Conservation (phyloP, 2,113 vertebrate genomes). For the Perccottus glenii region DNA sequence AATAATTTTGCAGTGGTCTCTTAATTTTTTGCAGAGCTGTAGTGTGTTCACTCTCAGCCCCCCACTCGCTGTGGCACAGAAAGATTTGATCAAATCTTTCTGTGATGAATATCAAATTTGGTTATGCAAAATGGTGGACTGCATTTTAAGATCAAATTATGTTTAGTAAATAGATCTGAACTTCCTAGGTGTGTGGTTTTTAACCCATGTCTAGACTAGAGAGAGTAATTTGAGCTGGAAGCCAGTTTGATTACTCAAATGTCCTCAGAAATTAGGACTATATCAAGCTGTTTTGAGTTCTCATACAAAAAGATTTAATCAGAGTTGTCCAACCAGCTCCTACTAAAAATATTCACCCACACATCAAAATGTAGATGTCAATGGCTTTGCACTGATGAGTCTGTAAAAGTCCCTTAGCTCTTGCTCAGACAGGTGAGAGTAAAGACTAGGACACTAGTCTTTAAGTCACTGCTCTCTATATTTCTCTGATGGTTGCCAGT, state of each 20-base stretch:
- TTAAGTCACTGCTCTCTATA: conserved; percentile 15
- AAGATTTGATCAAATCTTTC: conserved; percentile 11
- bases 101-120: neutral
- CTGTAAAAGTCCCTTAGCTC: neutral
- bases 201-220: neutral
- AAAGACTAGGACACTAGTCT: neutral
- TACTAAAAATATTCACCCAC: too few species aligned
- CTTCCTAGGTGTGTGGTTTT: neutral
- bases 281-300: too few species aligned
- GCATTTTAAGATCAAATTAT: conserved; percentile 7
- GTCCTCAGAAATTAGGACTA: neutral
- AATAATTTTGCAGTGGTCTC: too few species aligned
- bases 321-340: too few species aligned
- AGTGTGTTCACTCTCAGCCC: conserved; percentile 20
- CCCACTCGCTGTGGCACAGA: too few species aligned
- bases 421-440: conserved; percentile 5
- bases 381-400: too few species aligned
- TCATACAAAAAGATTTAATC: too few species aligned
- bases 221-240: neutral
- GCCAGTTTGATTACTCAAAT: neutral
- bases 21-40: too few species aligned
- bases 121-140: conserved; percentile 13
- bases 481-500: conserved; percentile 46
- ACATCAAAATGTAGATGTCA: too few species aligned
- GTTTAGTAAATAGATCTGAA: neutral